These are phyloP conservation scores for Sisor rabdophorus DNA, from an alignment of 2,113 vertebrate species.

Conservation along the genomic window DNA sequence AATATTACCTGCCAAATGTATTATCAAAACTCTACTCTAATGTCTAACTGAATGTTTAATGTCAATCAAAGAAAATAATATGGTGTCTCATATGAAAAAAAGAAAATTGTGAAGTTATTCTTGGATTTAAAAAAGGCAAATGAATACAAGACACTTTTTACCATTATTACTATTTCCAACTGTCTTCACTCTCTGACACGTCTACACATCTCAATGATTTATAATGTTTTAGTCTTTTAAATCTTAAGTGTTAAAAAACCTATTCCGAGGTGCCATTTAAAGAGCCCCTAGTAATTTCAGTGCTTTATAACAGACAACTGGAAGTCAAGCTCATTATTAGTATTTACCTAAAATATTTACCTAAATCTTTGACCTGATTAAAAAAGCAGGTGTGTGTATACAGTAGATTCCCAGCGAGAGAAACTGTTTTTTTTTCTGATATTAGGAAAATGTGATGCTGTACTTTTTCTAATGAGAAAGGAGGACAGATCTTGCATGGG, in stretches of 20 bases:
- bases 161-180: neutral
- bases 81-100: neutral
- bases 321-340: neutral
- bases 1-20: neutral
- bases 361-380: neutral
- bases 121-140: neutral
- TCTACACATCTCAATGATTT: constrained; percentile 2
- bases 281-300: neutral
- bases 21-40: too few relatives aligned
- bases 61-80: neutral
- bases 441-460: constrained; percentile 8
- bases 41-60: too few relatives aligned
- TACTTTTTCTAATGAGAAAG: neutral
- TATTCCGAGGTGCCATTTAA: neutral
- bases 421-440: neutral
- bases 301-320: neutral
- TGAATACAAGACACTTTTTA: neutral
- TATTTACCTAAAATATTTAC: neutral
- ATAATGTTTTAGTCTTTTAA: neutral
- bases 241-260: neutral
- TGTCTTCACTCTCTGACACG: neutral
- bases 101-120: too few relatives aligned
- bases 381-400: neutral
- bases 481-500: constrained; percentile 13
- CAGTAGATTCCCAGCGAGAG: neutral